Conservation (phyloP, 2,797 vertebrate genomes). For the Ceryle rudis region DNA sequence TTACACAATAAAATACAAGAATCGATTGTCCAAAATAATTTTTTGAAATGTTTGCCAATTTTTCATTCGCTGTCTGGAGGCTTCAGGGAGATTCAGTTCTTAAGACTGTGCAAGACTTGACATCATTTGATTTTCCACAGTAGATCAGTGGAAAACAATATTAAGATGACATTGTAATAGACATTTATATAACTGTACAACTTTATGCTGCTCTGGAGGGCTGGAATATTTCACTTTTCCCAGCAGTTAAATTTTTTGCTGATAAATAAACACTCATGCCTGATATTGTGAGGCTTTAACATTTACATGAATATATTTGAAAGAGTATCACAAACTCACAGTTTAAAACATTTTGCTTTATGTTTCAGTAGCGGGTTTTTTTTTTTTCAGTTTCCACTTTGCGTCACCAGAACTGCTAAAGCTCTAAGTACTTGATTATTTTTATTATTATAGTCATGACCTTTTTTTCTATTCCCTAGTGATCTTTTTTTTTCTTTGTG, state of each 20-base stretch:
- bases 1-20: not conserved
- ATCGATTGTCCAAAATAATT: not conserved
- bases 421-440: not conserved
- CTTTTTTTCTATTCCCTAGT: not conserved
- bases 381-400: not conserved
- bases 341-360: not conserved
- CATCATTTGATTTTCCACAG: not conserved
- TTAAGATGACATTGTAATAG: not conserved
- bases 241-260: not conserved
- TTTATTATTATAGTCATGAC: not conserved
- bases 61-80: not conserved
- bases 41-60: not conserved
- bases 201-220: not conserved
- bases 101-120: not conserved
- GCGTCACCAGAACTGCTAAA: not conserved
- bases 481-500: conserved; percentile 13
- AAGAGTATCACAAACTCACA: not conserved
- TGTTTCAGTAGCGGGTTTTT: not conserved
- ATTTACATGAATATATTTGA: not conserved
- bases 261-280: not conserved
- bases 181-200: not conserved
- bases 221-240: not conserved
- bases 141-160: not conserved
- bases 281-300: not conserved
- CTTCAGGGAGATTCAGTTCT: not conserved